Base-by-base conservation (phyloP, 2,113 vertebrate species). In the Leptodactylus fuscus region DNA sequence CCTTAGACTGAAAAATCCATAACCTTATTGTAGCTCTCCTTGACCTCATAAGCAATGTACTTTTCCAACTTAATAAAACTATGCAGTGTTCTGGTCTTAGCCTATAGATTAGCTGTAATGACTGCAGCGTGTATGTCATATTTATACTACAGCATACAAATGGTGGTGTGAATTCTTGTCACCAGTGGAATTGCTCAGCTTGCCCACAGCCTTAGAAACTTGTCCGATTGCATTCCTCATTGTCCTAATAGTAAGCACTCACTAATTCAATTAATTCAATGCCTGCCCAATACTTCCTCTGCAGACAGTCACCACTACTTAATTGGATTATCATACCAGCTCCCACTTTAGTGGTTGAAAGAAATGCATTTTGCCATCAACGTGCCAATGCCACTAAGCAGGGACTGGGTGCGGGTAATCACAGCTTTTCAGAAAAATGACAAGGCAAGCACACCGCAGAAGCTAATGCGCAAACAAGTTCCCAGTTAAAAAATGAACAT, bases 381-480 rank as follows among this genome's bases (percentile, higher is more conserved):
- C 41, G 62, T 3, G 48, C 34, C 60, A 77, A 81, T 76, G 29
- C 80, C 44, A 38, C 74, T 44, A 27, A 87, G 70, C 60, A 58
- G 29, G 51, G 44, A 29, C 27, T 87, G 74, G 73, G 13, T 70
- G 4, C 20, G 78, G 16, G 20, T 85, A 24, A 81, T 87, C 86
- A 81, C 85, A 6, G 58, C 78, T 88, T 91, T 91, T 86, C 46
- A 82, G 86, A 89, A 91, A 87, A 75, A 88, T 87, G 81, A 87
- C 89, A 90, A 85, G 85, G 53, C 77, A 75, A 89, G 89, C 89
- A 88, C 82, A 88, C 88, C 89, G 77, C 81, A 86, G 79, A 93
- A 92, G 88, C 92, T 85, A 91, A 92, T 92, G 89, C 69, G 87
- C 65, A 89, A 94, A 91, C 92, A 92, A 90, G 86, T 92, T 89